Percentiles rank a stretch among this genome's conserved stretches.
phyloP scores from a whole-genome alignment of 2,888 invertebrate species.

The Acrobasis consociella region DNA sequence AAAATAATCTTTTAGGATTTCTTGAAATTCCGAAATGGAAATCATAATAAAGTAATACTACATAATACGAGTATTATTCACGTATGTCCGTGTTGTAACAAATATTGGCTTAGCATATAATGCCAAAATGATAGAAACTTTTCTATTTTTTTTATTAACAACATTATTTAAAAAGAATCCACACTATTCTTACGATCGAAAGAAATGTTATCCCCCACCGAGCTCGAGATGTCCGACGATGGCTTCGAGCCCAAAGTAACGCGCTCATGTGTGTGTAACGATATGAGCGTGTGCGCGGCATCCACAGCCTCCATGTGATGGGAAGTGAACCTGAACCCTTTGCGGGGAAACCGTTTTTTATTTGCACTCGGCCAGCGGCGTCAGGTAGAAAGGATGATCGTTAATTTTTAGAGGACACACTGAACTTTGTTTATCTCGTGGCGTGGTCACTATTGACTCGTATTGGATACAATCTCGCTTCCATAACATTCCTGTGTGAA shows the following conservation, averaged over 20 bases:
- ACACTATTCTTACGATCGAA: constrained; percentile 60
- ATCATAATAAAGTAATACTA: too few species aligned
- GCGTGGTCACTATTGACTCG: constrained; percentile 47
- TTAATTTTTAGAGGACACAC: constrained; percentile 80
- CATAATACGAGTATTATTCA: too few species aligned
- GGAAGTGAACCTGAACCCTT: constrained; percentile 85
- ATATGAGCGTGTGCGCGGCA: constrained; percentile 46
- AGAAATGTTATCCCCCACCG: constrained; percentile 77
- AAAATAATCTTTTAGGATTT: too few species aligned
- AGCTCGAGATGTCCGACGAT: constrained; percentile 74
- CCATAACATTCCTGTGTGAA: constrained; percentile 21
- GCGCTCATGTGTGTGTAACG: constrained; percentile 42
- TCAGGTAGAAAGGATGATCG: constrained; percentile 83
- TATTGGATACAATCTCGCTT: constrained; percentile 33
- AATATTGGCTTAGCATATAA: background rate
- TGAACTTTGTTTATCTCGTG: constrained; percentile 61
- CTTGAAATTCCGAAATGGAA: too few species aligned
- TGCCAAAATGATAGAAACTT: background rate
- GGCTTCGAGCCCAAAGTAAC: constrained; percentile 58
- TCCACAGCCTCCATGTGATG: constrained; percentile 75
- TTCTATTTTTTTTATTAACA: background rate
- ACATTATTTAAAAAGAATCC: constrained; percentile 42
- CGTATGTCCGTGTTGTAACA: background rate
- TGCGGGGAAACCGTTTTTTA: constrained; percentile 81
- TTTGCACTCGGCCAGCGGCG: constrained; percentile 82